phyloP scores from a whole-genome alignment of 2,888 invertebrate genomes.

The Pelosia muscerda region DNA sequence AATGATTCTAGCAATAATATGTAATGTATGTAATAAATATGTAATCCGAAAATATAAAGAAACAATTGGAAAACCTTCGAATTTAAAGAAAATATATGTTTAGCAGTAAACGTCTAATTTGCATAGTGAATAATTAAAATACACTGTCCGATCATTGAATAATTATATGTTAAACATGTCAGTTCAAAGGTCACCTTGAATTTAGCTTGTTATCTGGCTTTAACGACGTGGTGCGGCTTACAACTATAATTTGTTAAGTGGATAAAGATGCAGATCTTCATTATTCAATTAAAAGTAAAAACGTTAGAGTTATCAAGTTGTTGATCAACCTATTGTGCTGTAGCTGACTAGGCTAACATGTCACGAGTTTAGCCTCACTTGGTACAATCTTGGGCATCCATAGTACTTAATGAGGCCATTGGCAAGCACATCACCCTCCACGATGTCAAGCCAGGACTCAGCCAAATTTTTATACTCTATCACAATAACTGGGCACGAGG shows the following conservation, averaged over 20 bases:
- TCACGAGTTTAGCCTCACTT: background rate
- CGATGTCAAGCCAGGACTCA: too few species aligned
- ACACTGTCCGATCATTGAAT: background rate
- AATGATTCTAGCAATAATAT: too few species aligned
- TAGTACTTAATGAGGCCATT: too few species aligned
- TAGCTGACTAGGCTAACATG: background rate
- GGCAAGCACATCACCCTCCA: too few species aligned
- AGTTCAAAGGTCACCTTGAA: slow-evolving; percentile 7
- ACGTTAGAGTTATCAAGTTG: background rate
- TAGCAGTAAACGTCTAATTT: background rate
- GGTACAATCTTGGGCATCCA: too few species aligned
- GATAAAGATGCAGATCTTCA: background rate
- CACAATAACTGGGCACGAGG: too few species aligned
- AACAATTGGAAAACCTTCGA: background rate
- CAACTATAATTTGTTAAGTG: slow-evolving; percentile 2
- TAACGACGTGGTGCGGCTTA: background rate
- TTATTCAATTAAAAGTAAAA: slow-evolving; percentile 6
- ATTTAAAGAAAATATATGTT: background rate
- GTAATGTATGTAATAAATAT: too few species aligned
- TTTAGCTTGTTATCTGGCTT: background rate
- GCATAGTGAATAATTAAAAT: background rate
- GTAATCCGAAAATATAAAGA: background rate
- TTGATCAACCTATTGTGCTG: background rate
- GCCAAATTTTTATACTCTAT: too few species aligned
- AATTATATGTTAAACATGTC: background rate